phyloP scores from a whole-genome alignment of 2,888 invertebrate genomes.

The Polyommatus icarus region DNA sequence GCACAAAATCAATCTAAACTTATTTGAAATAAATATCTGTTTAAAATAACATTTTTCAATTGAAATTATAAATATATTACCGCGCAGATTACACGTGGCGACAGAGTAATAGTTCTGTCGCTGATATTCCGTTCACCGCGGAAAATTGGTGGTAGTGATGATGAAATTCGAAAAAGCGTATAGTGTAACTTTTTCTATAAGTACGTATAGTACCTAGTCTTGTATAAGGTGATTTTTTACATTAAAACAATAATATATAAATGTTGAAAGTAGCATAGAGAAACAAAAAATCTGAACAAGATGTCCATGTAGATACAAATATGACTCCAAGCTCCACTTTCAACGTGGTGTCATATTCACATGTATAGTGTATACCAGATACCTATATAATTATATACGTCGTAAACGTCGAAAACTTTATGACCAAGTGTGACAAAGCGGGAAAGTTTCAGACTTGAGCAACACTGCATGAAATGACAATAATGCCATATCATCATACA shows the following conservation, averaged over 20 bases:
- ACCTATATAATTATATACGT: neutral
- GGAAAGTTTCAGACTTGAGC: slow-evolving; percentile 1
- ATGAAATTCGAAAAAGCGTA: neutral
- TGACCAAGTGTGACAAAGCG: slow-evolving; percentile 8
- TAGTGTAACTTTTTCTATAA: neutral
- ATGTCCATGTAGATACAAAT: neutral
- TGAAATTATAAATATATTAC: neutral
- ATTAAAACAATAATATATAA: neutral
- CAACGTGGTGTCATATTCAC: neutral
- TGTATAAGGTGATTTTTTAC: too few relatives aligned
- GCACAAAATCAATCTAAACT: too few relatives aligned
- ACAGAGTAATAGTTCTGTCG: neutral
- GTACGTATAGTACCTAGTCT: too few relatives aligned
- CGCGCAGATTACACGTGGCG: neutral
- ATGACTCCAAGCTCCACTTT: neutral
- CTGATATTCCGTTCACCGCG: neutral
- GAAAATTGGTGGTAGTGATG: neutral
- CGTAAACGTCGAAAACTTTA: slow-evolving; percentile 12
- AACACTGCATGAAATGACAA: slow-evolving; percentile 1
- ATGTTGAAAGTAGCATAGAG: neutral
- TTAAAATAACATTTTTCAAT: too few relatives aligned
- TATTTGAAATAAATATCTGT: too few relatives aligned
- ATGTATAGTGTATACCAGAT: neutral
- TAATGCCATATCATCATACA: neutral
- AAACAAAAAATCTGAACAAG: neutral